A percentile compares a stretch with the other conserved stretches of the same genome.
phyloP scores from a whole-genome alignment of 2,113 vertebrate genomes.

The Tragelaphus strepsiceros region DNA sequence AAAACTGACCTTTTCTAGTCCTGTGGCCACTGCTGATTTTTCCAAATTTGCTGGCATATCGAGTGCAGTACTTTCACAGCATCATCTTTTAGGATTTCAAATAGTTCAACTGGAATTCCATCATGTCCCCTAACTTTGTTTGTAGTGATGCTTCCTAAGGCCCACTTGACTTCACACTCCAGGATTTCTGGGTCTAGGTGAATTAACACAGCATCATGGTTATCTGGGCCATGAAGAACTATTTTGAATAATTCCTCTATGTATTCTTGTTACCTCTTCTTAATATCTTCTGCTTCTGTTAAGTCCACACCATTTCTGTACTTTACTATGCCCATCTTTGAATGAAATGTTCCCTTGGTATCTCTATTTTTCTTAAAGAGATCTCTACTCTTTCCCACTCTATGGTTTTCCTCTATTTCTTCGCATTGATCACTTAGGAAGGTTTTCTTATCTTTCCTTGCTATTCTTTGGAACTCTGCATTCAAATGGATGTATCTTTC shows the following conservation, averaged over 20 bases:
- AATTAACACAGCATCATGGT: neutral
- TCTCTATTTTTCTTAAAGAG: neutral
- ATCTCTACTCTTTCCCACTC: neutral
- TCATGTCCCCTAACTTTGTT: neutral
- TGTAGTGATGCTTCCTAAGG: neutral
- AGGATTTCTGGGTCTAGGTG: neutral
- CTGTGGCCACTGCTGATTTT: neutral
- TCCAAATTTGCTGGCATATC: neutral
- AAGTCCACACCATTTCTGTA: neutral
- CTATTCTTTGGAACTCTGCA: neutral
- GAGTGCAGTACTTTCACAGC: neutral
- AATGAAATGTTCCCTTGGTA: neutral
- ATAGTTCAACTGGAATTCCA: neutral
- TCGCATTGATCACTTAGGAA: neutral
- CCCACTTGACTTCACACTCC: neutral
- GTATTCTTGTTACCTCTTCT: neutral
- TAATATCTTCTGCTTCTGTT: neutral
- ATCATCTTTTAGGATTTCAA: neutral
- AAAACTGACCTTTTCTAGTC: neutral
- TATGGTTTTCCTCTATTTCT: neutral
- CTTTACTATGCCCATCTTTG: neutral
- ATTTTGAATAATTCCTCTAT: neutral
- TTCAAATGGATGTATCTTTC: neutral
- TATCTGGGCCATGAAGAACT: neutral
- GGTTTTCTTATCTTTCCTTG: neutral